Percentiles rank a stretch among this genome's conserved stretches.
phyloP scores from a whole-genome alignment of 2,888 invertebrate species.

The Volucella zonaria region DNA sequence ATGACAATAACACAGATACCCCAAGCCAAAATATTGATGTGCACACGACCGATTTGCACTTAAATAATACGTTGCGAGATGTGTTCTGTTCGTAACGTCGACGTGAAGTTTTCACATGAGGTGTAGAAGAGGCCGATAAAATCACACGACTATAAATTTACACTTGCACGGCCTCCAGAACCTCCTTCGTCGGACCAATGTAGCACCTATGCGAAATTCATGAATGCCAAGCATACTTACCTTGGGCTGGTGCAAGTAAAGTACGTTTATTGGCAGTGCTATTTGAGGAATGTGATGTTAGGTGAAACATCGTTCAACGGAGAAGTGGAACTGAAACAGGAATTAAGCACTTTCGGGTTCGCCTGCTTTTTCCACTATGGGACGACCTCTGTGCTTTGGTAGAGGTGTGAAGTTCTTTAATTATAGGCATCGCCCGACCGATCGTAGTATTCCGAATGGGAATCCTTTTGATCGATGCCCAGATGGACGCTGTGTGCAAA shows the following conservation, averaged over 20 bases:
- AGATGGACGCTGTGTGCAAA: slow-evolving; percentile 47
- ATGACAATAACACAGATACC: not conserved
- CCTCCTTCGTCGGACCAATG: slow-evolving; percentile 60
- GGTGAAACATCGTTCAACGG: slow-evolving; percentile 63
- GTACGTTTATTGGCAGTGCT: slow-evolving; percentile 63
- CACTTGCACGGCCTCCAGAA: slow-evolving; percentile 81
- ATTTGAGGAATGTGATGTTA: slow-evolving; percentile 72
- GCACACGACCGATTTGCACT: slow-evolving; percentile 59
- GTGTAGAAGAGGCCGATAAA: slow-evolving; percentile 78
- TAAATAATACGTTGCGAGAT: slow-evolving; percentile 67
- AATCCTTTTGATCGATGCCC: slow-evolving; percentile 46
- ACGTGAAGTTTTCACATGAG: slow-evolving; percentile 67
- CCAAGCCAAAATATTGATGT: slow-evolving; percentile 56
- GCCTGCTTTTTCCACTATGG: slow-evolving; percentile 62
- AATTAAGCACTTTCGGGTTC: slow-evolving; percentile 73
- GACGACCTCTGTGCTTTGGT: slow-evolving; percentile 66
- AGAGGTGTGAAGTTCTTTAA: slow-evolving; percentile 81
- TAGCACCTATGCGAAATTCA: slow-evolving; percentile 62
- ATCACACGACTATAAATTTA: slow-evolving; percentile 82
- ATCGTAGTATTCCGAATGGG: slow-evolving; percentile 44
- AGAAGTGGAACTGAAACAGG: slow-evolving; percentile 71
- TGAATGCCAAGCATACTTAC: slow-evolving; percentile 62
- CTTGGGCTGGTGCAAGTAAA: slow-evolving; percentile 47
- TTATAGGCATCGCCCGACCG: slow-evolving; percentile 75
- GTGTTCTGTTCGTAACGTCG: slow-evolving; percentile 62